These are phyloP conservation scores for Yponomeuta cagnagella DNA, from an alignment of 2,888 invertebrate species.

Conservation along the genomic window DNA sequence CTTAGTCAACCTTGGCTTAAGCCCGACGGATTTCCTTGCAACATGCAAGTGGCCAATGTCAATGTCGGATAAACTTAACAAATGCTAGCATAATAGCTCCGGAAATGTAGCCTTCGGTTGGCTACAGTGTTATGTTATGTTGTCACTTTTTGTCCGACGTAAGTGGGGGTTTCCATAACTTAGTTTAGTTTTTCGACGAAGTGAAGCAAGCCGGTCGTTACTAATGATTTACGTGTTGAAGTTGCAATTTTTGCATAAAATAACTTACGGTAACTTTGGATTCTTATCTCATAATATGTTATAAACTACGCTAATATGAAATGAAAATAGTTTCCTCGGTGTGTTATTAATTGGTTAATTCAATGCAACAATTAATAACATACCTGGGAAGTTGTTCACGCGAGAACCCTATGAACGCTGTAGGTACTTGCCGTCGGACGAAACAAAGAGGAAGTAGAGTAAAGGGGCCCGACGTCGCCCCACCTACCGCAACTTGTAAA, in stretches of 20 bases:
- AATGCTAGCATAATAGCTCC: slow-evolving; percentile 14
- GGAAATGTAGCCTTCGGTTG: slow-evolving; percentile 15
- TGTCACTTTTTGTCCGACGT: background rate
- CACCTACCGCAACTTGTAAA: no score
- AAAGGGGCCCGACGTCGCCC: no score
- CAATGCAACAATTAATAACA: no score
- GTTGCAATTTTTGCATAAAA: background rate
- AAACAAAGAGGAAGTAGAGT: no score
- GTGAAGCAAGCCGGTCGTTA: background rate
- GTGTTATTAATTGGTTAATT: no score
- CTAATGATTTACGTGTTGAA: background rate
- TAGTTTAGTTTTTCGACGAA: background rate
- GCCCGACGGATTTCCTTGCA: background rate
- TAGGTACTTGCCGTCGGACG: no score
- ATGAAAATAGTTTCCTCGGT: no score
- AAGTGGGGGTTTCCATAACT: background rate
- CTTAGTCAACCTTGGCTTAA: background rate
- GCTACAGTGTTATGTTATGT: background rate
- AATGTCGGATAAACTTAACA: slow-evolving; percentile 17
- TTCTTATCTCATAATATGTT: background rate
- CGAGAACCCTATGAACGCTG: no score
- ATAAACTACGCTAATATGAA: no score
- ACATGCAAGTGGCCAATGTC: slow-evolving; percentile 24
- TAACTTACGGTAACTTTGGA: background rate
- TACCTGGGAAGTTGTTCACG: no score